Evolutionary conservation across 2,888 invertebrate species (phyloP), one percentile per base, ranked within the genome.

Genomic region (Nineta flava): DNA sequence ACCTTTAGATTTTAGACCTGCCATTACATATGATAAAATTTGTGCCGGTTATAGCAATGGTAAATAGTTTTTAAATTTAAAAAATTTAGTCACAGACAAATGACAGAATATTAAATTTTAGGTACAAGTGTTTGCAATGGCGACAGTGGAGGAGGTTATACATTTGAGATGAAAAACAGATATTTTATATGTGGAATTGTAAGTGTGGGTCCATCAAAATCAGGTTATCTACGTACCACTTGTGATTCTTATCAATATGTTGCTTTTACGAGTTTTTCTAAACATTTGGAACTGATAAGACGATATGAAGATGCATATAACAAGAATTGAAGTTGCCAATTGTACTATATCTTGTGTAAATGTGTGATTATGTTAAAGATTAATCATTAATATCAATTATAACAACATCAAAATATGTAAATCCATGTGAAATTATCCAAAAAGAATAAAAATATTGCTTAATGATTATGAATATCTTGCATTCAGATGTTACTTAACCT

Each of bases 1-100:
- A 10, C 51, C 55, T 9, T 5, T 41, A 2, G 46, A 47, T 21
- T 55, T 53, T 38, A 49, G 54, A 15, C 53, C 45, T 9, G 51
- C 54, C 17, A 47, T 62, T 5, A 57, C 62, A 0, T 45, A 51
- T 17, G 65, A 65, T 55, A 65, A 65, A 56, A 62, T 65, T 52
- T 65, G 65, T 55, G 59, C 62, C 17, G 55, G 58, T 3, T 57
- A 55, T 46, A 44, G 50, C 2, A 49, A 53, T 35, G 57, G 55
- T 21, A 52, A 17, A 3, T 42, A 17, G 5, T 42, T 13, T 16
- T n/a, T 3, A 41, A 41, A 41, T n/a, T 16, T 45, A 41, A 16
- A 19, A n/a, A n/a, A n/a, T n/a, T n/a, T n/a, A n/a, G n/a, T n/a
- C n/a, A n/a, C n/a, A n/a, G n/a, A n/a, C n/a, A n/a, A n/a, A n/a